Evolutionary conservation across 2,113 vertebrate species (phyloP).

Genomic region (Chaetops frenatus): DNA sequence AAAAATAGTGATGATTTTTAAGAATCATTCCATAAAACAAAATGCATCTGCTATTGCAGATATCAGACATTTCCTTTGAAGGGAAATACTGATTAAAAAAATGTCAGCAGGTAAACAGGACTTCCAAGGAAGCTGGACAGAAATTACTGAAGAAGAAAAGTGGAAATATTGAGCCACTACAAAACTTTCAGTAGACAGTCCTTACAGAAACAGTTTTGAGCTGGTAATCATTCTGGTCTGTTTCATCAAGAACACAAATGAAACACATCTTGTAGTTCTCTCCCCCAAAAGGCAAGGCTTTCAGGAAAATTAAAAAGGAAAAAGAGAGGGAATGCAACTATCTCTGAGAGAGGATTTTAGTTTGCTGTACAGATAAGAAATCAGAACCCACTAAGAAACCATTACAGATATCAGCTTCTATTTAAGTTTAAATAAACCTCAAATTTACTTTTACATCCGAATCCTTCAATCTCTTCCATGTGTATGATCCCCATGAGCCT

Average conservation of each 20-base stretch:
- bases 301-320: too few relatives aligned
- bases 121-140: background rate
- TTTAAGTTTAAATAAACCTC: background rate
- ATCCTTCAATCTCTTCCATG: background rate
- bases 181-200: background rate
- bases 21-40: background rate
- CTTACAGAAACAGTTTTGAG: background rate
- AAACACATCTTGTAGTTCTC: background rate
- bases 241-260: background rate
- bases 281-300: background rate
- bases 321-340: background rate
- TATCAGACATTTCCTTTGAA: background rate
- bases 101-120: background rate
- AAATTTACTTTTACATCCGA: background rate
- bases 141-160: background rate
- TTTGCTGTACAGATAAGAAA: background rate
- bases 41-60: background rate
- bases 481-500: fast-evolving
- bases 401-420: background rate
- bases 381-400: background rate
- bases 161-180: background rate
- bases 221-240: background rate
- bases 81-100: background rate
- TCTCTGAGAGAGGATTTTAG: background rate
- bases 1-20: background rate